Conservation (phyloP, 2,797 vertebrate species). For the Bryconaethiops microstoma region DNA sequence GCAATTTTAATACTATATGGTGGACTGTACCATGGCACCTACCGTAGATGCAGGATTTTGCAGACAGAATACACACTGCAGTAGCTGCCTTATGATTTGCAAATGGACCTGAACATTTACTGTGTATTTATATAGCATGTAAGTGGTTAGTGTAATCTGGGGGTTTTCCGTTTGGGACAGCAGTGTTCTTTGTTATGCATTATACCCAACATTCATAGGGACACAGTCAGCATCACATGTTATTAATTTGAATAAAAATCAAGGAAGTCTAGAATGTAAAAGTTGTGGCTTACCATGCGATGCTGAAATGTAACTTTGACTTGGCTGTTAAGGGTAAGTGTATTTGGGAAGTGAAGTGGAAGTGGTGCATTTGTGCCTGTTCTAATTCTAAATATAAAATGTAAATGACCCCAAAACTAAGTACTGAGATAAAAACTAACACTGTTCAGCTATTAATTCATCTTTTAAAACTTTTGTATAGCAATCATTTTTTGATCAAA, state of each 20-base stretch:
- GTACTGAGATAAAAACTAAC: neutral
- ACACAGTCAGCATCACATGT: neutral
- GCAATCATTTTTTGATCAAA: too few species aligned
- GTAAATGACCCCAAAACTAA: neutral
- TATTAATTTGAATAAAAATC: constrained; percentile 32
- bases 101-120: constrained; percentile 19
- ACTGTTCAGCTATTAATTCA: neutral
- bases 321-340: neutral
- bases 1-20: neutral
- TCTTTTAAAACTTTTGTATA: too few species aligned
- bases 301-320: constrained; percentile 5
- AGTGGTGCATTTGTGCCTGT: neutral
- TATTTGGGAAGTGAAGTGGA: constrained; percentile 6
- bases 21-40: neutral
- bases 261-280: constrained; percentile 31
- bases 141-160: neutral
- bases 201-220: neutral
- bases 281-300: constrained; percentile 1
- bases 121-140: constrained; percentile 5
- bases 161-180: constrained; percentile 19
- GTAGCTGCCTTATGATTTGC: neutral
- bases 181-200: constrained; percentile 6
- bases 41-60: neutral
- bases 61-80: neutral
- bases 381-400: neutral